Percentiles rank a stretch among this genome's conserved stretches.
These are phyloP conservation scores for Gobius niger DNA, from an alignment of 2,113 vertebrate genomes.

Conservation along the genomic window DNA sequence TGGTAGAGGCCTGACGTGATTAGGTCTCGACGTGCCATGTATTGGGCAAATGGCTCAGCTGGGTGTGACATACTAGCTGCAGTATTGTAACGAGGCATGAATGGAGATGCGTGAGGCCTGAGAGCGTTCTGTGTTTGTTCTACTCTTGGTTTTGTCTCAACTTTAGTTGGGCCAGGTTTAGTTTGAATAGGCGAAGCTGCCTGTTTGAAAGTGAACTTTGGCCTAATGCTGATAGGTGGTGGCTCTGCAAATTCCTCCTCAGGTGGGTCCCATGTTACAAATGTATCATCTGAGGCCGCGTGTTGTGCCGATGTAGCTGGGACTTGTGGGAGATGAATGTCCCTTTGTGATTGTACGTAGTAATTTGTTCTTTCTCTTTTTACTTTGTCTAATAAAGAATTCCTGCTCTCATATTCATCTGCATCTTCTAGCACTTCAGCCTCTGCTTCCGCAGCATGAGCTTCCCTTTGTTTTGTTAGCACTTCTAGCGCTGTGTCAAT, in stretches of 20 bases:
- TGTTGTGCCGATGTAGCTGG: neutral
- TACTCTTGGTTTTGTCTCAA: neutral
- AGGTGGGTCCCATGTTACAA: neutral
- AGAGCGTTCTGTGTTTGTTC: neutral
- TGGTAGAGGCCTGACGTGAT: constrained; percentile 14
- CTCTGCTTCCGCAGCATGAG: constrained; percentile 3
- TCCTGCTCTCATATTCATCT: neutral
- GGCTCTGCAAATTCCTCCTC: constrained; percentile 1
- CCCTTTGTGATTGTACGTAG: neutral
- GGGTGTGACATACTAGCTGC: neutral
- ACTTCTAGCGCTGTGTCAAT: constrained; percentile 4
- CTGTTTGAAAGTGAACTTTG: neutral
- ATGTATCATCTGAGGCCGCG: neutral
- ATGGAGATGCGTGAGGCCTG: neutral
- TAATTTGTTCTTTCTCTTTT: constrained; percentile 1
- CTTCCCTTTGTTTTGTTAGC: constrained; percentile 9
- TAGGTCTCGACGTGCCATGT: constrained; percentile 8
- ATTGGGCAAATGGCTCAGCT: constrained; percentile 9
- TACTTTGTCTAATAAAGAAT: neutral
- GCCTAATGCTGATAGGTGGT: neutral
- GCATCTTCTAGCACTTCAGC: constrained; percentile 11
- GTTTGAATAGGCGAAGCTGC: neutral
- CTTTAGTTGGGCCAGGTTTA: neutral
- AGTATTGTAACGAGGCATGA: constrained; percentile 6
- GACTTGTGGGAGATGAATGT: neutral